Evolutionary conservation across 2,113 vertebrate genomes (phyloP).

Genomic region (Chionodraco myersi): DNA sequence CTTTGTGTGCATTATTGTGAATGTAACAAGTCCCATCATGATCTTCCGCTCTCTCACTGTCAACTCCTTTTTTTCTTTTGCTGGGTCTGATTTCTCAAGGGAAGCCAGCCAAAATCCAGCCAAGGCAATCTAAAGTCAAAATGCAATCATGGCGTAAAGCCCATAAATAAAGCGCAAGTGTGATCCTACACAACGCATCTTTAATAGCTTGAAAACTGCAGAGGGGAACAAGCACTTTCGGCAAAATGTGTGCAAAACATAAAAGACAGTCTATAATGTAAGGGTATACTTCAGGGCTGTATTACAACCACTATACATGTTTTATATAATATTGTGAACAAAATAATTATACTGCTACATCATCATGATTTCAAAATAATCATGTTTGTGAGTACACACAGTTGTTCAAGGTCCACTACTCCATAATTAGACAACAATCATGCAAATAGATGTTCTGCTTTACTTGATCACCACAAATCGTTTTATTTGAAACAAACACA

Average conservation of each 20-base stretch:
- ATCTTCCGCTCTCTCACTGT: neutral
- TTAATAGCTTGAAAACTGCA: neutral
- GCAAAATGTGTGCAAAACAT: neutral
- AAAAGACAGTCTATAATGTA: neutral
- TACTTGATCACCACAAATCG: constrained; percentile 1
- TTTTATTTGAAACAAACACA: constrained; percentile 48
- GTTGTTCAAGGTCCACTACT: constrained; percentile 25
- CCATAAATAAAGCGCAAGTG: constrained; percentile 4
- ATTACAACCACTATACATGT: neutral
- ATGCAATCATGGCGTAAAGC: constrained; percentile 11
- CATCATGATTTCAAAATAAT: constrained; percentile 4
- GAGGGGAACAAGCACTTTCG: neutral
- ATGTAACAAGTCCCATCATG: constrained; percentile 11
- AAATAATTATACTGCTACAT: neutral
- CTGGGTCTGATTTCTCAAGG: constrained; percentile 5
- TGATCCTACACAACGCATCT: neutral
- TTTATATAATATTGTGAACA: neutral
- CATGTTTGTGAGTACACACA: constrained; percentile 14
- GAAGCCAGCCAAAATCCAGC: neutral
- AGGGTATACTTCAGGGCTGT: neutral
- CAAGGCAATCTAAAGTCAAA: constrained; percentile 21
- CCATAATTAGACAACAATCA: constrained; percentile 48
- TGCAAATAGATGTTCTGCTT: constrained; percentile 31
- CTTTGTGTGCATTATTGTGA: neutral
- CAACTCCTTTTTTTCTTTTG: neutral